These are phyloP conservation scores for Tyria jacobaeae DNA, from an alignment of 2,888 invertebrate species.

Conservation along the genomic window DNA sequence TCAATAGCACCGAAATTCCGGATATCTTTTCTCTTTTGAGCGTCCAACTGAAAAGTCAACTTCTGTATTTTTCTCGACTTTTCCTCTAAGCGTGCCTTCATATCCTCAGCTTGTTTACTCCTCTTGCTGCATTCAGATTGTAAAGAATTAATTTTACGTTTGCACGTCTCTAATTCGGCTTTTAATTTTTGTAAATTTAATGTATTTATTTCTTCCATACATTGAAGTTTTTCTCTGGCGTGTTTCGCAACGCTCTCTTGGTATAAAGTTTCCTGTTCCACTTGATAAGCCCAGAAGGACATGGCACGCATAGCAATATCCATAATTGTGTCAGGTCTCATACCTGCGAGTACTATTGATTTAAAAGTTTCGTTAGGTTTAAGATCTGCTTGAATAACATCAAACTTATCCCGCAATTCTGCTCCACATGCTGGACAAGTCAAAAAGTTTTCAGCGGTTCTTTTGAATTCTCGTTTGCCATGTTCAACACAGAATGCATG, in stretches of 20 bases:
- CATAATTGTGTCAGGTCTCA: conserved; percentile 84
- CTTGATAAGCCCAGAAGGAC: conserved; percentile 85
- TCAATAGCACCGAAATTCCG: conserved; percentile 63
- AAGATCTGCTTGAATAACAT: conserved; percentile 83
- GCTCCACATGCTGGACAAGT: conserved; percentile 83
- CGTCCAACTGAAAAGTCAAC: conserved; percentile 77
- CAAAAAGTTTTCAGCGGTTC: conserved; percentile 75
- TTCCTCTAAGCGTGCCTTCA: conserved; percentile 76
- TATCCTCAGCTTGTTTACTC: conserved; percentile 78
- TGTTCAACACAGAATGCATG: conserved; percentile 86
- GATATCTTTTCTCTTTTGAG: conserved; percentile 75
- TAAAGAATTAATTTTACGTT: conserved; percentile 76
- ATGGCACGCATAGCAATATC: conserved; percentile 85
- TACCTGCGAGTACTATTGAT: conserved; percentile 83
- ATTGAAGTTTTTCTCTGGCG: conserved; percentile 76
- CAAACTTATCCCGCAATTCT: conserved; percentile 82
- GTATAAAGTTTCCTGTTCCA: conserved; percentile 82
- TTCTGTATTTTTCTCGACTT: conserved; percentile 81
- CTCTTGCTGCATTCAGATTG: conserved; percentile 79
- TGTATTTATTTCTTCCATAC: conserved; percentile 79
- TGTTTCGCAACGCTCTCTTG: conserved; percentile 82
- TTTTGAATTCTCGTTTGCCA: conserved; percentile 81
- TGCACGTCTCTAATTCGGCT: conserved; percentile 79
- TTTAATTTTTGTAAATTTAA: conserved; percentile 79
- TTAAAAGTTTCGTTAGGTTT: conserved; percentile 83